phyloP scores from a whole-genome alignment of 2,113 vertebrate species.

The Bambusicola thoracicus region DNA sequence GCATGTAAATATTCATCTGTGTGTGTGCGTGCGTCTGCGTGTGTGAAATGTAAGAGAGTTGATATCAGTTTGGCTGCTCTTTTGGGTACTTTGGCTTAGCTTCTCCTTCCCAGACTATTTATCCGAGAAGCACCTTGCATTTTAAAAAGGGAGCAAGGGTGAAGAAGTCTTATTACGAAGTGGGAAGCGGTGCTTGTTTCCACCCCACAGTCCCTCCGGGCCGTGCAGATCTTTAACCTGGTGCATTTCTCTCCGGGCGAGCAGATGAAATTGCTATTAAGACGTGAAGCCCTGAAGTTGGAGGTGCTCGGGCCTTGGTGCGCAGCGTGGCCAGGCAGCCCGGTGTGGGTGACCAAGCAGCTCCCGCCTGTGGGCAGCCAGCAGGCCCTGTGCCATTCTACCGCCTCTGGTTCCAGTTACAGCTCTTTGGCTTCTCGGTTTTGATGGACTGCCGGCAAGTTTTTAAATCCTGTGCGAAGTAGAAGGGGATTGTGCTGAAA shows the following conservation, averaged over 20 bases:
- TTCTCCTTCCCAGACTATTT: background rate
- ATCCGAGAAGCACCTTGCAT: conserved; percentile 2
- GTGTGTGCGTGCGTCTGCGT: background rate
- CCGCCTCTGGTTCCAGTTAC: background rate
- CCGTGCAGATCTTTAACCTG: conserved; percentile 22
- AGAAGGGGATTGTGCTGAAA: conserved; percentile 48
- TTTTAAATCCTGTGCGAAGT: conserved; percentile 41
- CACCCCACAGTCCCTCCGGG: background rate
- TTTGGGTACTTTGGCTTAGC: background rate
- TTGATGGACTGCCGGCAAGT: conserved; percentile 39
- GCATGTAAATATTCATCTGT: background rate
- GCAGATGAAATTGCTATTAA: background rate
- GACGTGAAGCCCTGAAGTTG: background rate
- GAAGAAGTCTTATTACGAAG: conserved; percentile 39
- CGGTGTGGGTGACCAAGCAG: background rate
- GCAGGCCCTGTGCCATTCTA: background rate
- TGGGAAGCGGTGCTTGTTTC: conserved; percentile 34
- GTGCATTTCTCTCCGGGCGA: background rate
- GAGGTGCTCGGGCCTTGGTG: background rate
- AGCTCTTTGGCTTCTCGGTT: background rate
- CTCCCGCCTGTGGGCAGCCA: background rate
- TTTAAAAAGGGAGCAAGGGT: background rate
- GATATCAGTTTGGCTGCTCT: background rate
- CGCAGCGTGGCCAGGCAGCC: background rate
- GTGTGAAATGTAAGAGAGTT: background rate